Conservation (phyloP, 2,113 vertebrate genomes). For the Ptilorrhoa leucosticta region DNA sequence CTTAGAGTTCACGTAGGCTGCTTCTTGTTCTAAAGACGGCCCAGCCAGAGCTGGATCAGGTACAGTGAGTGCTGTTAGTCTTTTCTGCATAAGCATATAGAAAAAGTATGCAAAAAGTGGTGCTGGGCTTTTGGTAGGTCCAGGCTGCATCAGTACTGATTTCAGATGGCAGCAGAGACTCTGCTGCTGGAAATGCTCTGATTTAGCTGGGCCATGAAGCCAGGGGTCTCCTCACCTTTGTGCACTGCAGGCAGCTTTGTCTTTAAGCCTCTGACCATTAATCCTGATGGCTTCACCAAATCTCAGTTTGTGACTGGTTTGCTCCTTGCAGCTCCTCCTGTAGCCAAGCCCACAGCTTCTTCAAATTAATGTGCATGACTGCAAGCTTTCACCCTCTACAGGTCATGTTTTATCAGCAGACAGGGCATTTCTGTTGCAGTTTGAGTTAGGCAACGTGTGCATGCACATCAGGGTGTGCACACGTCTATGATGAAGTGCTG, state of each 20-base stretch:
- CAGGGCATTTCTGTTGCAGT: neutral
- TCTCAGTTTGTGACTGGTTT: neutral
- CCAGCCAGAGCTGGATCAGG: neutral
- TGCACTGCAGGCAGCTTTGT: neutral
- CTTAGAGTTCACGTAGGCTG: neutral
- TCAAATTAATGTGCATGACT: neutral
- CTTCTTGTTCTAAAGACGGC: neutral
- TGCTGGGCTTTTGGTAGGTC: neutral
- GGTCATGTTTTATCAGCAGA: neutral
- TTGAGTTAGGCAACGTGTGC: neutral
- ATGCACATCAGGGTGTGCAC: neutral
- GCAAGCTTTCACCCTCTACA: neutral
- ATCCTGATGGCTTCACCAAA: neutral
- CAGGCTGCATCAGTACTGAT: neutral
- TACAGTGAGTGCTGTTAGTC: neutral
- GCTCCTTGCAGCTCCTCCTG: neutral
- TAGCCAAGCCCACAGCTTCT: neutral
- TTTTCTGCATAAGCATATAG: rapidly evolving
- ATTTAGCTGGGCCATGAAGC: neutral
- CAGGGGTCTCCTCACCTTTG: neutral
- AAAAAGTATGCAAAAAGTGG: neutral
- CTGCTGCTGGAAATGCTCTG: neutral
- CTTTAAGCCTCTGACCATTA: neutral
- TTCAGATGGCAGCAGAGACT: neutral
- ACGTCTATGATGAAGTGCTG: neutral